phyloP scores from a whole-genome alignment of 2,888 invertebrate genomes.

The Thyatira batis region DNA sequence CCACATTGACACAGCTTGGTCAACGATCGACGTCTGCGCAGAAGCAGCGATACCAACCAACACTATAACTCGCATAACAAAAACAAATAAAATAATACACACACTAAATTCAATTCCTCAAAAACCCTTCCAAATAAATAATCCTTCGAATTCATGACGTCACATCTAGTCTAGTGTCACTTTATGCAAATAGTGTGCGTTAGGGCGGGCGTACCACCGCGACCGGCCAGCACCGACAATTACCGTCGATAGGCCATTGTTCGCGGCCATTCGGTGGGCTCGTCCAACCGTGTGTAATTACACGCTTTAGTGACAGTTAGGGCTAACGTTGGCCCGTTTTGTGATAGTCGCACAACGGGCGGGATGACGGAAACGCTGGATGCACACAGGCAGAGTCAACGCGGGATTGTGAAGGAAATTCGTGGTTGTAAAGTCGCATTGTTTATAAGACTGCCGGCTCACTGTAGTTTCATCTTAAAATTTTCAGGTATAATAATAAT shows the following conservation, averaged over 20 bases:
- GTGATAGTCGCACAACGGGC: background rate
- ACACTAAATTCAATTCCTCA: background rate
- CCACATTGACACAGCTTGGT: too few relatives aligned
- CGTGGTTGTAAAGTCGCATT: too few relatives aligned
- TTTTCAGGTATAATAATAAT: too few relatives aligned
- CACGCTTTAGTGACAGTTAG: slow-evolving; percentile 41
- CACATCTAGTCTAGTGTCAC: slow-evolving; percentile 12
- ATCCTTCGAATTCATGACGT: background rate
- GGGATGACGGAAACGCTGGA: background rate
- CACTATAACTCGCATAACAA: too few relatives aligned
- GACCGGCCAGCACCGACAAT: slow-evolving; percentile 30
- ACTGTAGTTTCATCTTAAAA: too few relatives aligned
- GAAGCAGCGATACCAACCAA: too few relatives aligned
- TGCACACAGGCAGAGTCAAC: background rate
- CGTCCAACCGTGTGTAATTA: slow-evolving; percentile 38
- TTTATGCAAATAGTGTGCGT: slow-evolving; percentile 19
- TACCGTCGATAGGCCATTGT: slow-evolving; percentile 34
- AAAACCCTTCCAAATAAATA: background rate
- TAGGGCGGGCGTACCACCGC: slow-evolving; percentile 47
- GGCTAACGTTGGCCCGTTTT: slow-evolving; percentile 26
- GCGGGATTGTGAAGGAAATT: background rate
- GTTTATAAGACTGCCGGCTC: too few relatives aligned
- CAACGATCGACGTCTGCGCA: too few relatives aligned
- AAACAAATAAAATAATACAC: too few relatives aligned
- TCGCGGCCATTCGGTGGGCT: slow-evolving; percentile 28